Evolutionary conservation across 2,888 invertebrate genomes (phyloP).

Genomic region (Stramonita haemastoma): DNA sequence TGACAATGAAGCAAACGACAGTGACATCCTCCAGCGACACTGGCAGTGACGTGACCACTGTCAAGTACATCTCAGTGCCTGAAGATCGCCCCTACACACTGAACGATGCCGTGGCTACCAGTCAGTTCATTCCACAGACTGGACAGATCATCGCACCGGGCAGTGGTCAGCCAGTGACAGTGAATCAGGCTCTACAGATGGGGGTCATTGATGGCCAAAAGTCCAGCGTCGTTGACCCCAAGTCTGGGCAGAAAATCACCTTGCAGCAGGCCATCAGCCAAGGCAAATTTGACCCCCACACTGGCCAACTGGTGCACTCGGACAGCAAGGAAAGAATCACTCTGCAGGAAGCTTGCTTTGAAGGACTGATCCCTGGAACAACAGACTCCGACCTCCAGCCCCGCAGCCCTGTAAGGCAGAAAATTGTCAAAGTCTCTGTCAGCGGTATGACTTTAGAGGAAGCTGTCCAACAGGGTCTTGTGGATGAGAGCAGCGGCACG

Average conservation of each 20-base stretch:
- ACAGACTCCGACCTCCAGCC: constrained; percentile 42
- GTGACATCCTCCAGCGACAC: constrained; percentile 10
- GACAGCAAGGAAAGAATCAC: constrained; percentile 85
- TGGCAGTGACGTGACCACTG: background rate
- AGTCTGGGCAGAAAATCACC: constrained; percentile 86
- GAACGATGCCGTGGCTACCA: constrained; percentile 51
- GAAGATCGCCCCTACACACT: constrained; percentile 49
- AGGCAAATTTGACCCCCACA: constrained; percentile 92
- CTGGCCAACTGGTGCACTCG: constrained; percentile 82
- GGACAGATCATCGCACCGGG: constrained; percentile 61
- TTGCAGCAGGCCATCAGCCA: constrained; percentile 93
- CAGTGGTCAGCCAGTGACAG: constrained; percentile 65
- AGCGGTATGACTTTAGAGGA: constrained; percentile 81
- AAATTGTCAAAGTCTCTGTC: constrained; percentile 27
- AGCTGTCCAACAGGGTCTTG: constrained; percentile 79
- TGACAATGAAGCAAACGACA: background rate
- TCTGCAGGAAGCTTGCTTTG: constrained; percentile 86
- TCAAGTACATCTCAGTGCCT: constrained; percentile 33
- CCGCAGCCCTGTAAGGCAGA: constrained; percentile 35
- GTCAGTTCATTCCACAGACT: constrained; percentile 45
- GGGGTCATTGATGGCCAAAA: constrained; percentile 78
- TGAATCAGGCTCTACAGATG: constrained; percentile 79
- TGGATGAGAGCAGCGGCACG: constrained; percentile 84
- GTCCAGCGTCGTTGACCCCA: constrained; percentile 77
- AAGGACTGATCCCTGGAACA: constrained; percentile 71